These are phyloP conservation scores for Calyptommatus sinebrachiatus DNA, from an alignment of 2,113 vertebrate species.

Conservation along the genomic window DNA sequence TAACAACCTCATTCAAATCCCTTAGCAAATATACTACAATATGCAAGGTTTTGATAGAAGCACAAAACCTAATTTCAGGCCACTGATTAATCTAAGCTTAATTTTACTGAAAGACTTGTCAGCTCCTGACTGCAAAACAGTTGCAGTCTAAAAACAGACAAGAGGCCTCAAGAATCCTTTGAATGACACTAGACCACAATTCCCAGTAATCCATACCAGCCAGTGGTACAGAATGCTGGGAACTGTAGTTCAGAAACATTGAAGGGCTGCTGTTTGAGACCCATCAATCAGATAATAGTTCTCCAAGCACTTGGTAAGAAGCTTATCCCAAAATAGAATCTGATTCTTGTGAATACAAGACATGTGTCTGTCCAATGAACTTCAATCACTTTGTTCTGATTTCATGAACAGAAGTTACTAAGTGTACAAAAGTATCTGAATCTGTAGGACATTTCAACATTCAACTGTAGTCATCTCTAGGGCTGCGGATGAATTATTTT, in stretches of 20 bases:
- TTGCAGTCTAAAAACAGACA: no score
- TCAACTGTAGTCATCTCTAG: slow-evolving; percentile 33
- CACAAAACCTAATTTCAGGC: neutral
- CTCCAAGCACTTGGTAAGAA: neutral
- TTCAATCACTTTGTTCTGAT: slow-evolving; percentile 1
- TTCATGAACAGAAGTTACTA: slow-evolving; percentile 32
- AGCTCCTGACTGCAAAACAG: no score
- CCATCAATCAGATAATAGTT: neutral
- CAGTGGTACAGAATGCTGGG: no score
- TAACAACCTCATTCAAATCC: slow-evolving; percentile 4
- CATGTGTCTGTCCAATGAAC: neutral
- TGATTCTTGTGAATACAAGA: neutral
- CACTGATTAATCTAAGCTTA: neutral
- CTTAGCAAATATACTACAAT: neutral
- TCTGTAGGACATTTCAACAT: slow-evolving; percentile 23
- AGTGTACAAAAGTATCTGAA: slow-evolving; percentile 23
- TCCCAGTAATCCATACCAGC: no score
- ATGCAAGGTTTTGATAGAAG: neutral
- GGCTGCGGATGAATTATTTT: slow-evolving; percentile 24
- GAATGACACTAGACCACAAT: no score
- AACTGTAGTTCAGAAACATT: no score
- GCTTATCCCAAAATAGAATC: neutral
- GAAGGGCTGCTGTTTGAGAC: no score
- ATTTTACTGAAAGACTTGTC: no score
- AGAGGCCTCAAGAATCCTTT: no score